Percentiles rank a stretch among this genome's conserved stretches.
These are phyloP conservation scores for Lutraria lutraria DNA, from an alignment of 2,888 invertebrate genomes.

Conservation along the genomic window DNA sequence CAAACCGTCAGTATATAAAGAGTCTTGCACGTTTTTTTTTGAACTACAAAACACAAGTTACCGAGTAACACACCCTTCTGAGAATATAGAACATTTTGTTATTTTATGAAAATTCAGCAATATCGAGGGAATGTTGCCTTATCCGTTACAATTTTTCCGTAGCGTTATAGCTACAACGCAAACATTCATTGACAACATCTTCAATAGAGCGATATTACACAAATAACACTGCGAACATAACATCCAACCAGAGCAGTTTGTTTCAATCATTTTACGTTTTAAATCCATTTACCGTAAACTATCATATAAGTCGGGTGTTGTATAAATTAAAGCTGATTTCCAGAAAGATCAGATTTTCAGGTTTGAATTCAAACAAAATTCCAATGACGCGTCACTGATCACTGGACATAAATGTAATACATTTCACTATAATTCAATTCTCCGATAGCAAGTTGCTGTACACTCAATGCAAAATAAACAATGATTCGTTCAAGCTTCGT, in stretches of 20 bases:
- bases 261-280: not conserved
- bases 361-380: not conserved
- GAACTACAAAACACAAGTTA: not conserved
- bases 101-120: not conserved
- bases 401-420: not conserved
- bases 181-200: not conserved
- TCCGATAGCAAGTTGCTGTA: not conserved
- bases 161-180: not conserved
- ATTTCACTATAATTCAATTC: not conserved
- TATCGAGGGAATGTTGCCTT: not conserved
- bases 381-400: not conserved
- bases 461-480: conserved; percentile 18
- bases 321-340: not conserved
- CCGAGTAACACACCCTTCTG: not conserved
- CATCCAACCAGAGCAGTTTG: not conserved
- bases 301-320: not conserved
- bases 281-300: conserved; percentile 10
- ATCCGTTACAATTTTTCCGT: not conserved
- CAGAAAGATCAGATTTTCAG: not conserved
- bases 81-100: not conserved
- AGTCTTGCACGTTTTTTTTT: not conserved
- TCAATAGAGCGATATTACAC: not conserved
- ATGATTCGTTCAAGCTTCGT: not conserved
- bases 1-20: not conserved
- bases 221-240: not conserved